phyloP scores from a whole-genome alignment of 2,797 vertebrate species.

The Linurgus olivaceus region DNA sequence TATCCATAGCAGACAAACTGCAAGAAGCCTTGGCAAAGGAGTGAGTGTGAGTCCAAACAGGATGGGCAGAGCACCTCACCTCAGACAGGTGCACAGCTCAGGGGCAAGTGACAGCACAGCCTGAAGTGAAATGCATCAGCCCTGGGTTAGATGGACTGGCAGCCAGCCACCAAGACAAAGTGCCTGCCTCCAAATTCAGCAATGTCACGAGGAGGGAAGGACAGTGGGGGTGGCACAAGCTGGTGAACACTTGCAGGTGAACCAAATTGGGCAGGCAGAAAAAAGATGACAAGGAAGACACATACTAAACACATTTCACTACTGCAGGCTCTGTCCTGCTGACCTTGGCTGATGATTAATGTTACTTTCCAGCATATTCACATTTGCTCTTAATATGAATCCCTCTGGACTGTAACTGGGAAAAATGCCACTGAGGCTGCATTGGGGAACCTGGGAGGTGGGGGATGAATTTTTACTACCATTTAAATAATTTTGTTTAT shows the following conservation, averaged over 20 bases:
- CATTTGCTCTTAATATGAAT: not conserved
- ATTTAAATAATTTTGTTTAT: conserved; percentile 2
- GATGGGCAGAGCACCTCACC: not conserved
- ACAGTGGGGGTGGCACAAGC: not conserved
- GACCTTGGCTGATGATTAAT: conserved; percentile 56
- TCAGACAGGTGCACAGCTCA: conserved; percentile 16
- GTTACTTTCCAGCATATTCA: not conserved
- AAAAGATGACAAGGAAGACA: not conserved
- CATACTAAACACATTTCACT: not conserved
- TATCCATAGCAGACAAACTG: not conserved
- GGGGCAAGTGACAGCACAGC: conserved; percentile 4
- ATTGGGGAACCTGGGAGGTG: not conserved
- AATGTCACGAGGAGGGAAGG: not conserved
- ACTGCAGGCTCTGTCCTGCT: conserved; percentile 3
- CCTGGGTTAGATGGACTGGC: conserved; percentile 5
- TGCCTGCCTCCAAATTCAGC: not conserved
- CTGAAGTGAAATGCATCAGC: not conserved
- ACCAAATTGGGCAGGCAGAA: not conserved
- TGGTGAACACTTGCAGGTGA: not conserved
- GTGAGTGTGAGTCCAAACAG: not conserved
- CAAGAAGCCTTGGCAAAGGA: not conserved
- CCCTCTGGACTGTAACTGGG: not conserved
- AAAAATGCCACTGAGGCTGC: not conserved
- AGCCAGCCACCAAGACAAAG: not conserved
- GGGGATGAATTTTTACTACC: not conserved